Conservation (phyloP, 2,888 invertebrate genomes). For the Thera britannica region DNA sequence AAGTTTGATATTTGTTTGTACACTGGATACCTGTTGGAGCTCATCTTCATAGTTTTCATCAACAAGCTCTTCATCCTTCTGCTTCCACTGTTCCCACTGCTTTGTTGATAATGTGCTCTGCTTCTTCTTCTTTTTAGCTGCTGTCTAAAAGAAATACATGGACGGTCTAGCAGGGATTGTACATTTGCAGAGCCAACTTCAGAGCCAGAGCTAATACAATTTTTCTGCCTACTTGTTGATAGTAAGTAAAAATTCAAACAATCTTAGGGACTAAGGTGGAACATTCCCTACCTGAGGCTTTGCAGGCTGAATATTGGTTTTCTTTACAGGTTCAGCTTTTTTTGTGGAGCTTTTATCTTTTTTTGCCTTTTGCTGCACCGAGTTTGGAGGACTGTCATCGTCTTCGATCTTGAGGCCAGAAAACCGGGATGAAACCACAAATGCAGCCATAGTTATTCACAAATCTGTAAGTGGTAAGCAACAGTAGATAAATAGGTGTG, state of each 20-base stretch:
- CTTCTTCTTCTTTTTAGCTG: slow-evolving; percentile 78
- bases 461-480: slow-evolving; percentile 9
- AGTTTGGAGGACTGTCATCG: slow-evolving; percentile 81
- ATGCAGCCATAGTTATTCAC: slow-evolving; percentile 82
- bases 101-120: slow-evolving; percentile 70
- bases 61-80: slow-evolving; percentile 88
- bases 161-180: no score
- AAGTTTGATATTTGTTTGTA: no score
- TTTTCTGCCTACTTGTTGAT: slow-evolving; percentile 9
- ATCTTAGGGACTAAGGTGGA: neutral
- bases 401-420: slow-evolving; percentile 90
- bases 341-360: slow-evolving; percentile 64
- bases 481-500: neutral
- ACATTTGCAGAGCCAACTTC: no score
- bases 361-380: slow-evolving; percentile 62
- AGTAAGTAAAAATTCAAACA: slow-evolving; percentile 4
- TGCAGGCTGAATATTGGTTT: slow-evolving; percentile 48
- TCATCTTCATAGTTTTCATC: slow-evolving; percentile 85
- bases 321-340: slow-evolving; percentile 69
- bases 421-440: slow-evolving; percentile 89
- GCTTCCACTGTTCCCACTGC: slow-evolving; percentile 91
- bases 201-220: no score
- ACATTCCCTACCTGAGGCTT: slow-evolving; percentile 62
- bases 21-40: slow-evolving; percentile 83
- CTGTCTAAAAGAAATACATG: slow-evolving; percentile 45